A percentile compares a stretch with the other conserved stretches of the same genome.
Evolutionary conservation across 2,113 vertebrate species (phyloP).

Genomic region (Mirounga angustirostris): DNA sequence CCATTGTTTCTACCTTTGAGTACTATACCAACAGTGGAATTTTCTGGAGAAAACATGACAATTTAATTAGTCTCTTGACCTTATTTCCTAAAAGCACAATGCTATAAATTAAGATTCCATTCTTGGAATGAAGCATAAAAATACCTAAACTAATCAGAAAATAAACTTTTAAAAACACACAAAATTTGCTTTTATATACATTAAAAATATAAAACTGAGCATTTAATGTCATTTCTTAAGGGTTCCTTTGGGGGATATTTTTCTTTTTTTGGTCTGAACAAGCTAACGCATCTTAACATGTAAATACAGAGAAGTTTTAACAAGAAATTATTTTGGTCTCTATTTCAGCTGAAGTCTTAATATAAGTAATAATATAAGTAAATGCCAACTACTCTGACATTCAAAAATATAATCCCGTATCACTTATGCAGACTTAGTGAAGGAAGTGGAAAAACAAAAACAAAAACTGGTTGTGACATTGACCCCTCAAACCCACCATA

Average conservation of each 20-base stretch:
- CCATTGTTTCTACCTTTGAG: background rate
- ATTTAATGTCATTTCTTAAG: constrained; percentile 60
- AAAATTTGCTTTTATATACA: constrained; percentile 60
- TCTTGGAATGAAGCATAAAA: constrained; percentile 54
- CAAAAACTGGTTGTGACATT: background rate
- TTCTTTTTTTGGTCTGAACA: constrained; percentile 61
- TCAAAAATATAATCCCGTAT: constrained; percentile 24
- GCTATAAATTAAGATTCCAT: constrained; percentile 66
- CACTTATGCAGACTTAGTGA: background rate
- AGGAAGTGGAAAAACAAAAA: background rate
- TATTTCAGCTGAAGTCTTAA: constrained; percentile 28
- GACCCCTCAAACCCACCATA: background rate
- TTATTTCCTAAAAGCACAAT: constrained; percentile 6
- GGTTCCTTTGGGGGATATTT: constrained; percentile 53
- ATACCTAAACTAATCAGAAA: constrained; percentile 67
- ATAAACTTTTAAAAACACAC: constrained; percentile 43
- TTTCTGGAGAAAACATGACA: constrained; percentile 45
- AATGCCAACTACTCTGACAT: constrained; percentile 13
- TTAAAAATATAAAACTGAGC: constrained; percentile 61
- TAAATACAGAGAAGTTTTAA: background rate
- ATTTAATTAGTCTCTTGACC: background rate
- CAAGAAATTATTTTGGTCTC: constrained; percentile 52
- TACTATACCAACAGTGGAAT: background rate
- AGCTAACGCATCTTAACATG: constrained; percentile 41
- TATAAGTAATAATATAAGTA: constrained; percentile 51